Conservation (phyloP, 2,113 vertebrate genomes). For the Coryphaenoides rupestris region DNA sequence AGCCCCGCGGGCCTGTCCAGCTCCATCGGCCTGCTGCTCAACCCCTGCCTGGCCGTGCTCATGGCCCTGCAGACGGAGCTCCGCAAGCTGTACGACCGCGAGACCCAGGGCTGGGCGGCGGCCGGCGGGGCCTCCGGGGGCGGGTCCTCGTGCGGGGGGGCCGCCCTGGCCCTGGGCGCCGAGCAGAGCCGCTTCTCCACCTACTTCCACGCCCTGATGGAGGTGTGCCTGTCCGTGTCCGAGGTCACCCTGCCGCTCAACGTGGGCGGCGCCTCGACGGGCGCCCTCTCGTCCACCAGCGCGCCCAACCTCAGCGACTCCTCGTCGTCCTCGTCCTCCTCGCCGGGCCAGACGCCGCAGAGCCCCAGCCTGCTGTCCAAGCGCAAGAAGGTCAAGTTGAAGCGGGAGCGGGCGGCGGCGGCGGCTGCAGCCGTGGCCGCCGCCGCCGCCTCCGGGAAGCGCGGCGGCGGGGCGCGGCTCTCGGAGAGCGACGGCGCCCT, state of each 20-base stretch:
- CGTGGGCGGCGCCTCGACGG: conserved; percentile 80
- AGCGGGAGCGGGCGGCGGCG: conserved; percentile 85
- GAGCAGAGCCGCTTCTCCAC: conserved; percentile 95
- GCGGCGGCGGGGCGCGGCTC: conserved; percentile 57
- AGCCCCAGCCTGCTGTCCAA: conserved; percentile 95
- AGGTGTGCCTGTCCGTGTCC: conserved; percentile 91
- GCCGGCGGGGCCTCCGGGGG: conserved; percentile 66
- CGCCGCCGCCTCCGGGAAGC: conserved; percentile 74
- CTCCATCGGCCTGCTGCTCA: conserved; percentile 91
- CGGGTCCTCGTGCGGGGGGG: conserved; percentile 69
- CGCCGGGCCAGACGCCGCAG: conserved; percentile 93
- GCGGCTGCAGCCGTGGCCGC: conserved; percentile 68
- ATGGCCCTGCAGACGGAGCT: conserved; percentile 96
- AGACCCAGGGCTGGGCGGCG: conserved; percentile 87
- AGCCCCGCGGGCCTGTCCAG: conserved; percentile 83
- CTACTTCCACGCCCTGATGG: conserved; percentile 94
- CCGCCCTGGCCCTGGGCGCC: conserved; percentile 58
- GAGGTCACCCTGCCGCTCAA: conserved; percentile 94
- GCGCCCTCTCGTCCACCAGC: conserved; percentile 80
- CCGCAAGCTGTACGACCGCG: conserved; percentile 90
- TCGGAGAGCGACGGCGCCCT: conserved; percentile 79
- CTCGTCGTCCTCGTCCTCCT: conserved; percentile 91
- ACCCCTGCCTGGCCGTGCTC: conserved; percentile 93
- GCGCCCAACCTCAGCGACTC: conserved; percentile 93
- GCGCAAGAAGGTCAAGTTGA: conserved; percentile 97